Evolutionary conservation across 35 echinoderm and acorn worm genomes (phyloP), one percentile per base, ranked within the genome.

Genomic region (Ptychodera flava): DNA sequence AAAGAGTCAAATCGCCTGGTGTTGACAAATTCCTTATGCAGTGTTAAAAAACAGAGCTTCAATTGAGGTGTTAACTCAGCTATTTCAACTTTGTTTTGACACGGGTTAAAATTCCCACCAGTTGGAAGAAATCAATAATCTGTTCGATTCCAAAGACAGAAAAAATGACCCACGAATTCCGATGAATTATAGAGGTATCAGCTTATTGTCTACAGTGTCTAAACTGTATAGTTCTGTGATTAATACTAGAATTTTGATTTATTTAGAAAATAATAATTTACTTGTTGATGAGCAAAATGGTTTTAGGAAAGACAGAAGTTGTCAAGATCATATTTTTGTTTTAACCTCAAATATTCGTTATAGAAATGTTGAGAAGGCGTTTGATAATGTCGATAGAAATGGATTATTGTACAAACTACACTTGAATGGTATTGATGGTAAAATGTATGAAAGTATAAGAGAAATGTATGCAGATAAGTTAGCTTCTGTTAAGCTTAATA

Each of bases 241-340:
- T 22, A 64, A 64, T 22, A 64, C 45, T 6, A 64, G 45, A 64
- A 64, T 64, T 64, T 64, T 64, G 45, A 64, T 64, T 64, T 64
- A 64, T 64, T 64, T 64, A 64, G 45, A 64, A 64, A 64, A 64
- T 64, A 64, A 64, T 64, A 64, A 64, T 6, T 64, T 64, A 64
- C 45, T 64, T 64, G 45, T 64, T 64, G 45, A 64, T 64, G 45
- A 64, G 45, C 45, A 64, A 64, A 64, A 64, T 64, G 45, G 45
- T 64, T 64, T 64, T 22, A 64, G 45, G 45, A 64, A 64, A 64
- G 45, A 64, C 45, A 64, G 45, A 64, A 64, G 45, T 64, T 64
- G 45, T 64, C 45, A 64, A 64, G 45, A 64, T 64, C 45, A 64
- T 64, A 64, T 64, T 64, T 64, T 64, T 64, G 45, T 64, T 64